These are phyloP conservation scores for Micrastur ruficollis DNA, from an alignment of 2,797 vertebrate genomes.

Conservation along the genomic window DNA sequence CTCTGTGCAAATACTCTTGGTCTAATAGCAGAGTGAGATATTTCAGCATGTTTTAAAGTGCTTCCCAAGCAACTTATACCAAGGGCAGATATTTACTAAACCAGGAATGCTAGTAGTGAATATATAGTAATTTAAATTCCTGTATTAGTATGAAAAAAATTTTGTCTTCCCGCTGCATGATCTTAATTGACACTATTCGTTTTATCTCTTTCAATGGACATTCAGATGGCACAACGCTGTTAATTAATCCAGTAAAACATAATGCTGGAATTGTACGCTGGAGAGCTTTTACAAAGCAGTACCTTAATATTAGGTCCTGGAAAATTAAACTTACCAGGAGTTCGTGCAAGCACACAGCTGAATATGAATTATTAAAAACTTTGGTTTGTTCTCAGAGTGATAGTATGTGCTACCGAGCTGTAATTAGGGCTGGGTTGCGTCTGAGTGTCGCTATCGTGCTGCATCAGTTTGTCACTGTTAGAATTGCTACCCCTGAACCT, in stretches of 20 bases:
- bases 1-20: not conserved
- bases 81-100: not conserved
- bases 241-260: not conserved
- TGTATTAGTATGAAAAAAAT: not conserved
- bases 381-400: not conserved
- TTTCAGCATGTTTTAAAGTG: not conserved
- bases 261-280: not conserved
- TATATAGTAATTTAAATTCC: not conserved
- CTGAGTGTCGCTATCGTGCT: not conserved
- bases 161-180: not conserved
- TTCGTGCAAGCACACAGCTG: not conserved
- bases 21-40: not conserved
- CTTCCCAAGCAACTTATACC: not conserved
- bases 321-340: not conserved
- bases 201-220: not conserved
- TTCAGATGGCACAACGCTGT: not conserved
- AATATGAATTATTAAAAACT: conserved; percentile 1
- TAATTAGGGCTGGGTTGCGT: not conserved
- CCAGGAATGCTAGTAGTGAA: not conserved
- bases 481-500: conserved; percentile 15
- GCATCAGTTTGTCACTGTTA: not conserved
- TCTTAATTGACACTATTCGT: not conserved
- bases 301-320: not conserved
- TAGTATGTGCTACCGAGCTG: not conserved
- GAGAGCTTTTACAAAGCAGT: not conserved